phyloP scores from a whole-genome alignment of 2,113 vertebrate species.

The Suricata suricatta region DNA sequence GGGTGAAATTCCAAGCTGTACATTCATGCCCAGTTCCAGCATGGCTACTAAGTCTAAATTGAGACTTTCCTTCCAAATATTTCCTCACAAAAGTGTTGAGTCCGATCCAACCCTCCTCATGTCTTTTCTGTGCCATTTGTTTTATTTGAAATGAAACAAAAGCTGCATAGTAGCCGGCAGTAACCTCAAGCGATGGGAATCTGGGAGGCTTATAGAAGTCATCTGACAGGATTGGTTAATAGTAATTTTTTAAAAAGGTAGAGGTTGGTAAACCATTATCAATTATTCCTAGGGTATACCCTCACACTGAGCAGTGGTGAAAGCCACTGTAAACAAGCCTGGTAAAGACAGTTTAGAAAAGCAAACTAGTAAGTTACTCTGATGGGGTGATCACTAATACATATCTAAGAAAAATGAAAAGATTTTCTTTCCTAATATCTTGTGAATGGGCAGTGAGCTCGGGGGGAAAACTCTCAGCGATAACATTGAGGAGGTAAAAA shows the following conservation, averaged over 20 bases:
- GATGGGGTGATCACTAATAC: neutral
- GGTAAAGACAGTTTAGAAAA: constrained; percentile 38
- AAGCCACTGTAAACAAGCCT: neutral
- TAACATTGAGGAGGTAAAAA: neutral
- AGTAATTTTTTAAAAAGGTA: neutral
- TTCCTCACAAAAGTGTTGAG: neutral
- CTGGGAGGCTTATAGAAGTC: neutral
- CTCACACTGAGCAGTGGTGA: neutral
- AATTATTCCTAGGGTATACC: neutral
- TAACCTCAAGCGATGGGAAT: neutral
- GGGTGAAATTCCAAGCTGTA: neutral
- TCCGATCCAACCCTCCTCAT: neutral
- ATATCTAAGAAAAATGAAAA: constrained; percentile 26
- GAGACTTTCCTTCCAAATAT: neutral
- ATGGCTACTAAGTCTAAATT: neutral
- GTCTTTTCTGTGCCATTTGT: neutral
- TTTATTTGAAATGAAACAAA: neutral
- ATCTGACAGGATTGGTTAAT: neutral
- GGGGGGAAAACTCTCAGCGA: neutral
- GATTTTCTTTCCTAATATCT: neutral
- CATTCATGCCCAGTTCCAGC: neutral
- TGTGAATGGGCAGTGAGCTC: neutral
- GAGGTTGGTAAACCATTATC: neutral
- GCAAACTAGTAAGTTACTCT: neutral
- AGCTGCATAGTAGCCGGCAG: neutral